Base-by-base conservation (phyloP, 2,888 invertebrate species). In the Physocephala rufipes region DNA sequence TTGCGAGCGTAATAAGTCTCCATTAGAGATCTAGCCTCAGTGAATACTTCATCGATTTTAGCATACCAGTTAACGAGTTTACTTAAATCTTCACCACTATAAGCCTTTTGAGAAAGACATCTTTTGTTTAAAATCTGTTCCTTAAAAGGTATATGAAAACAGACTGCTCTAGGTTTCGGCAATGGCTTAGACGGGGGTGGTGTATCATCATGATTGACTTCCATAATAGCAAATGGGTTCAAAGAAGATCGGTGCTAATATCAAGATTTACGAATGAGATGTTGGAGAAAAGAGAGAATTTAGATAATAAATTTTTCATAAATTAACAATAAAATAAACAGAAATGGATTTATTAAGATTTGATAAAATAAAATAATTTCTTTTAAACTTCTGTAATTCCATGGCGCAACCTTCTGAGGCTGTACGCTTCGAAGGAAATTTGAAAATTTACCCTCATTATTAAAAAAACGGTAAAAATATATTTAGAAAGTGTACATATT, bases 61-160 rank as follows among this genome's bases (percentile, higher is more conserved):
- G 62, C 66, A 43, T 82, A 82, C 81, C 81, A 81, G 19, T 66
- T 51, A n/a, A 74, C 77, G 4, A 81, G 70, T 24, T 74, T 75
- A 61, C 74, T 76, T 51, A 75, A 74, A 24, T 80, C 78, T 13
- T 74, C 73, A 2, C 69, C 71, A 2, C 65, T 28, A n/a, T 65
- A 65, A 13, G 30, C 9, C 51, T 28, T 51, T 19, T 19, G 65
- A n/a, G 65, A 51, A 13, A 51, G 49, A 9, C 51, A 28, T 3
- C 19, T 21, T 21, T 65, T 65, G 19, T 65, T 65, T 2, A 30
- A 9, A 30, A n/a, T 24, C 4, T 15, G 47, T 13, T 65, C 65
- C 5, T 65, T 65, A 2, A 65, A 65, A 1, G 65, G 65, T 49
- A 65, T 65, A 51, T 19, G 49, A n/a, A 65, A 65, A 16, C 1